Evolutionary conservation across 2,797 vertebrate genomes (phyloP), one percentile per base, ranked within the genome.

Genomic region (Trematomus bernacchii): DNA sequence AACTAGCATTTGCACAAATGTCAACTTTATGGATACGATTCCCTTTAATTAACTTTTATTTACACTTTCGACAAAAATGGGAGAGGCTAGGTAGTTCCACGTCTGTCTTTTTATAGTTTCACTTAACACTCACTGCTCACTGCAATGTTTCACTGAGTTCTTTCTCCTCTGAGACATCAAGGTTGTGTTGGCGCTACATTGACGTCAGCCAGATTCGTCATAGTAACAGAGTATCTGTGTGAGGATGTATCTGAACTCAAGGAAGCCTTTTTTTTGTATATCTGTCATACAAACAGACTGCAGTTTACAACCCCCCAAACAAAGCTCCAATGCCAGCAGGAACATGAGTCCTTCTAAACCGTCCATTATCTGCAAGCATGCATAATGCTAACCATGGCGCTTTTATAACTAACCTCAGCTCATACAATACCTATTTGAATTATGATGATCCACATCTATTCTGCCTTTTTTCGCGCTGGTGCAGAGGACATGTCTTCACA

Each of bases 151-250:
- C 27, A 44, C 4, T 23, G 10, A 8, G 11, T 46, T 21, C 14
- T 63, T n/a, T 71, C 62, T 67, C 27, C 33, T 43, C 58, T 65
- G 6, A 63, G 60, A 50, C 21, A 16, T 69, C 73, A 69, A 40
- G 73, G 78, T 77, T 74, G 66, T 53, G 21, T 59, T 81, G 74
- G 62, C 6, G n/a, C 50, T 33, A 53, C 27, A 16, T 21, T 82
- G 76, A 73, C 54, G 60, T 78, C 27, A 76, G 63, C 42, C 52
- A 55, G 21, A 71, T 86, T 71, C 67, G 66, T 86, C 72, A 71
- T 61, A 76, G 73, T 48, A 73, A 53, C 71, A 27, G 52, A 63
- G n/a, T 37, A 50, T 63, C 47, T 61, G 7, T 52, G n/a, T 43
- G 16, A 69, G 37, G 50, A 61, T n/a, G 58, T 71, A 54, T 70